Percentiles rank a stretch among this genome's conserved stretches.
phyloP scores from a whole-genome alignment of 2,888 invertebrate genomes.

The Apotomis turbidana region DNA sequence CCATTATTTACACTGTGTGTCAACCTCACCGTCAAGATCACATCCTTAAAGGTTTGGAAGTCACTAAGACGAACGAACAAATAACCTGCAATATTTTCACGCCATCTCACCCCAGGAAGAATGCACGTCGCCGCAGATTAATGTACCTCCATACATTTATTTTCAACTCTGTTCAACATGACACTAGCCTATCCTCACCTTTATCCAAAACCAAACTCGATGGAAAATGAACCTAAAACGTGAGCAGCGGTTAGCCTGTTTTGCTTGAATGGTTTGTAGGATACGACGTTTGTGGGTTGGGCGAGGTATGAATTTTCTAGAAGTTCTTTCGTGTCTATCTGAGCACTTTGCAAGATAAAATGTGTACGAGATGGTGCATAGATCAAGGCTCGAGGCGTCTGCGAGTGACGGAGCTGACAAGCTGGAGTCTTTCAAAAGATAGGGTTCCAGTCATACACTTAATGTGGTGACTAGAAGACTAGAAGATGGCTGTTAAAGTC shows the following conservation, averaged over 20 bases:
- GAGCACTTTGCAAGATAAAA: constrained; percentile 83
- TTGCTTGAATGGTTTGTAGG: background rate
- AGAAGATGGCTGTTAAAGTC: too few species aligned
- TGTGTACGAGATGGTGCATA: constrained; percentile 76
- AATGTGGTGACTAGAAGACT: too few species aligned
- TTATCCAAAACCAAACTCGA: constrained; percentile 39
- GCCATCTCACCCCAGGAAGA: constrained; percentile 81
- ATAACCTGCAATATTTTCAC: constrained; percentile 82
- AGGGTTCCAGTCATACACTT: background rate
- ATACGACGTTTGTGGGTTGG: constrained; percentile 49
- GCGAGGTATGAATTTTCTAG: constrained; percentile 75
- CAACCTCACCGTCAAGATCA: too few species aligned
- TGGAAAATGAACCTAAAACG: constrained; percentile 45
- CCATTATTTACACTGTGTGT: constrained; percentile 3
- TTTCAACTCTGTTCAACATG: constrained; percentile 69
- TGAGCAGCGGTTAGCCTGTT: constrained; percentile 26
- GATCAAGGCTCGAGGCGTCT: constrained; percentile 74
- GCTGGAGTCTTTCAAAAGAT: constrained; percentile 59
- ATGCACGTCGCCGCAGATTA: constrained; percentile 80
- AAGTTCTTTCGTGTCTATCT: constrained; percentile 80
- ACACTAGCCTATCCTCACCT: constrained; percentile 55
- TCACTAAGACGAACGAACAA: constrained; percentile 62
- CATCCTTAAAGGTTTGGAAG: constrained; percentile 16
- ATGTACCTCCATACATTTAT: constrained; percentile 82
- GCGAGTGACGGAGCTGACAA: constrained; percentile 64